Conservation (phyloP, 2,888 invertebrate genomes). For the Pollenia amentaria region DNA sequence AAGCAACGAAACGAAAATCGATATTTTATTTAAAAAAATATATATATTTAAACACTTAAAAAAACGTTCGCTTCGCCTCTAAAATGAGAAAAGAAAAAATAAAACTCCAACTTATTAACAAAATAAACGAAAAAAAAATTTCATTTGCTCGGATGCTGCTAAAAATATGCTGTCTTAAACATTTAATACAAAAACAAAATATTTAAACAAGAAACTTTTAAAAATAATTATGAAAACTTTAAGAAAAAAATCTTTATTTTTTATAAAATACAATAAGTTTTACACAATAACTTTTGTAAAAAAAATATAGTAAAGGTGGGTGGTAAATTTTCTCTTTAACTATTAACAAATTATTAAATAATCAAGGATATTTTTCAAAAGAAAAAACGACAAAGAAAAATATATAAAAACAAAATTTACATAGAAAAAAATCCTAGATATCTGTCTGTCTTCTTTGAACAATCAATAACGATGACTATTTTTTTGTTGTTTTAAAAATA, state of each 20-base stretch:
- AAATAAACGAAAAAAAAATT: conserved; percentile 56
- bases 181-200: conserved; percentile 20
- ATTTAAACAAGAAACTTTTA: not conserved
- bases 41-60: too few species aligned
- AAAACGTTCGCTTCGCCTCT: conserved; percentile 76
- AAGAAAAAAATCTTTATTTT: conserved; percentile 16
- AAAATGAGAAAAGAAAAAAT: conserved; percentile 40
- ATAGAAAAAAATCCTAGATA: not conserved
- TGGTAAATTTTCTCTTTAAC: conserved; percentile 2
- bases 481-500: conserved; percentile 76
- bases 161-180: conserved; percentile 78
- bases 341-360: not conserved
- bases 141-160: conserved; percentile 80
- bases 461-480: conserved; percentile 85
- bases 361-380: not conserved
- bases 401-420: conserved; percentile 41
- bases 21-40: conserved; percentile 79
- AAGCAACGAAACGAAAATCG: conserved; percentile 77
- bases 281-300: conserved; percentile 70
- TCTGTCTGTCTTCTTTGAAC: conserved; percentile 58
- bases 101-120: conserved; percentile 33
- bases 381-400: not conserved
- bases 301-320: conserved; percentile 72
- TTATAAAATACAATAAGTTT: conserved; percentile 70
- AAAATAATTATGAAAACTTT: conserved; percentile 26